phyloP scores from a whole-genome alignment of 2,113 vertebrate species.

The Circaetus gallicus region DNA sequence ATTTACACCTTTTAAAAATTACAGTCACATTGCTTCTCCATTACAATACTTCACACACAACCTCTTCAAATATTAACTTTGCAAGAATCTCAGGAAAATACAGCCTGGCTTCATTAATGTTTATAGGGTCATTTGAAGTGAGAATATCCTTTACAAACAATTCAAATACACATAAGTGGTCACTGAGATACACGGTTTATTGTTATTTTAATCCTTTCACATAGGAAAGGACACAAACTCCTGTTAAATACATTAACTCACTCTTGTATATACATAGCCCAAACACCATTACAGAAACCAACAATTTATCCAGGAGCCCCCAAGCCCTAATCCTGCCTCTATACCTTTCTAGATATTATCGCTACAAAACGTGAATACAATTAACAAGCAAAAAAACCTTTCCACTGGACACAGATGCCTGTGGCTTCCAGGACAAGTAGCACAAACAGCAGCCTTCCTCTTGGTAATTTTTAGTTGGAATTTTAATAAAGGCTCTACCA shows the following conservation, averaged over 20 bases:
- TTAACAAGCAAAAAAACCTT: background rate
- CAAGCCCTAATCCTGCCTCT: background rate
- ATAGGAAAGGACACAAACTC: background rate
- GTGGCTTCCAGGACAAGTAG: background rate
- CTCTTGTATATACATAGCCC: background rate
- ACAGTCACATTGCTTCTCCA: background rate
- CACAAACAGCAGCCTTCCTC: background rate
- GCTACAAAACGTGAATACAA: background rate
- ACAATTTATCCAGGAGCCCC: background rate
- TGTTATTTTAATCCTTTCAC: background rate
- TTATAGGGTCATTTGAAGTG: background rate
- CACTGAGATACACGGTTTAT: fast-evolving
- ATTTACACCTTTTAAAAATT: background rate
- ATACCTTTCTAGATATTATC: background rate
- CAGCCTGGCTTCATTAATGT: background rate
- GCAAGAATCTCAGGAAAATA: background rate
- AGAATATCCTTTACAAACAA: background rate
- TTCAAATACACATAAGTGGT: background rate
- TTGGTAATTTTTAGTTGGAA: conserved; percentile 29
- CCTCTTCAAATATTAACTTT: background rate
- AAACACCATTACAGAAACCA: background rate
- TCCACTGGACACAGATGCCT: background rate
- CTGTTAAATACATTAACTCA: background rate
- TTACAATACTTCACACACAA: background rate
- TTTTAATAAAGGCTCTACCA: conserved; percentile 11